These are phyloP conservation scores for Hippocampus zosterae DNA, from an alignment of 2,113 vertebrate genomes.

Conservation along the genomic window DNA sequence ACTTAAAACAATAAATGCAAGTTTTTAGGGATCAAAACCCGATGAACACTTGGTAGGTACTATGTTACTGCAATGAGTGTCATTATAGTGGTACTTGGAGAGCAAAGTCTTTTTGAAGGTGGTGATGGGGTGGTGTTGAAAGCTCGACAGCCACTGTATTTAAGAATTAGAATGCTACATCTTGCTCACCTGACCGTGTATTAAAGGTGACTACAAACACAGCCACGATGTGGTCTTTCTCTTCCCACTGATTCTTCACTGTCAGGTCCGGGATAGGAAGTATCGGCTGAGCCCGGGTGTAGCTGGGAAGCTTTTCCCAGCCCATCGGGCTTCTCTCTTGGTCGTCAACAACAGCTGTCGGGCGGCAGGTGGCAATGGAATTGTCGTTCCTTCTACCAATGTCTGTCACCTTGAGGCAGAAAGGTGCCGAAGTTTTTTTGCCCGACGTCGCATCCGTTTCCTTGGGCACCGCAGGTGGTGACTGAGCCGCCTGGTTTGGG, in stretches of 20 bases:
- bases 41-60: neutral
- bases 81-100: neutral
- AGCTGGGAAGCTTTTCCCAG: constrained; percentile 22
- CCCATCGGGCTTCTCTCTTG: constrained; percentile 35
- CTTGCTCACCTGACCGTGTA: constrained; percentile 81
- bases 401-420: constrained; percentile 26
- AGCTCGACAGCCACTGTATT: neutral
- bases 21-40: no score
- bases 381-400: constrained; percentile 32
- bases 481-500: constrained; percentile 50
- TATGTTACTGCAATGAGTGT: neutral
- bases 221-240: constrained; percentile 88
- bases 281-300: constrained; percentile 44
- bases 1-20: no score
- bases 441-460: constrained; percentile 38
- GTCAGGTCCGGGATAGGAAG: constrained; percentile 52
- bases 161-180: neutral
- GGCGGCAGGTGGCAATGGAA: constrained; percentile 35
- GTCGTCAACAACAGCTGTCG: constrained; percentile 55
- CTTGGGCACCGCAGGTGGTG: constrained; percentile 20
- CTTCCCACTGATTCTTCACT: constrained; percentile 75
- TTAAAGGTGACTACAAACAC: constrained; percentile 96
- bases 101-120: no score
- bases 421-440: constrained; percentile 46
- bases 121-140: neutral